phyloP scores from a whole-genome alignment of 2,888 invertebrate species.

The Lasioglossum oenotherae region DNA sequence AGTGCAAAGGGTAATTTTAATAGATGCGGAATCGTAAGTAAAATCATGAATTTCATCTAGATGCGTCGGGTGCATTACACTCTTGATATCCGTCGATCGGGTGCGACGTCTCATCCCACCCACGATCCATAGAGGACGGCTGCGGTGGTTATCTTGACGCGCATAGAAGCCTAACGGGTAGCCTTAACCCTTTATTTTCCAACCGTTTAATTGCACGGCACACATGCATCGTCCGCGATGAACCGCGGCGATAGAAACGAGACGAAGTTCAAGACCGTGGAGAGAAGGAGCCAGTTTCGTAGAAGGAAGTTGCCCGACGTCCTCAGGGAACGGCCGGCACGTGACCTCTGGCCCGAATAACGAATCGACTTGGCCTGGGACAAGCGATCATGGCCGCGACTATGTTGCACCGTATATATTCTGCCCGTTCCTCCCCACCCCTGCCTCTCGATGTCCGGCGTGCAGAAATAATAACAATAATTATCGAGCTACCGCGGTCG shows the following conservation, averaged over 20 bases:
- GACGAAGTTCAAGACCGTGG: conserved; percentile 59
- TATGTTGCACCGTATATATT: conserved; percentile 49
- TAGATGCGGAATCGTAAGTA: too few species aligned
- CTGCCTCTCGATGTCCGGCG: conserved; percentile 8
- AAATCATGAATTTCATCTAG: too few species aligned
- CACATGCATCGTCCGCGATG: conserved; percentile 58
- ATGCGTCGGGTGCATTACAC: neutral
- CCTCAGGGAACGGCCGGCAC: conserved; percentile 33
- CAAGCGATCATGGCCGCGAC: conserved; percentile 47
- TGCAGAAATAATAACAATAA: conserved; percentile 68
- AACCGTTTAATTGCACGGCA: conserved; percentile 62
- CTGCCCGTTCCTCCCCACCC: neutral
- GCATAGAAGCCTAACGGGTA: conserved; percentile 56
- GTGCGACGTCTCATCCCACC: conserved; percentile 46
- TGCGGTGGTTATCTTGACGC: conserved; percentile 36
- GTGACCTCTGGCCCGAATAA: conserved; percentile 64
- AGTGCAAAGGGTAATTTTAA: too few species aligned
- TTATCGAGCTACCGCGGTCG: conserved; percentile 62
- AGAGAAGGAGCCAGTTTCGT: conserved; percentile 10
- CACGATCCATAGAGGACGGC: conserved; percentile 34
- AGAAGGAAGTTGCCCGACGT: conserved; percentile 21
- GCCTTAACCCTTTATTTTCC: conserved; percentile 56
- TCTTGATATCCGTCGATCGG: conserved; percentile 15
- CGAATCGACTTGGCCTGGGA: conserved; percentile 64
- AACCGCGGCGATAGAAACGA: conserved; percentile 54